phyloP scores from a whole-genome alignment of 2,797 vertebrate genomes.

The Florisuga fusca region DNA sequence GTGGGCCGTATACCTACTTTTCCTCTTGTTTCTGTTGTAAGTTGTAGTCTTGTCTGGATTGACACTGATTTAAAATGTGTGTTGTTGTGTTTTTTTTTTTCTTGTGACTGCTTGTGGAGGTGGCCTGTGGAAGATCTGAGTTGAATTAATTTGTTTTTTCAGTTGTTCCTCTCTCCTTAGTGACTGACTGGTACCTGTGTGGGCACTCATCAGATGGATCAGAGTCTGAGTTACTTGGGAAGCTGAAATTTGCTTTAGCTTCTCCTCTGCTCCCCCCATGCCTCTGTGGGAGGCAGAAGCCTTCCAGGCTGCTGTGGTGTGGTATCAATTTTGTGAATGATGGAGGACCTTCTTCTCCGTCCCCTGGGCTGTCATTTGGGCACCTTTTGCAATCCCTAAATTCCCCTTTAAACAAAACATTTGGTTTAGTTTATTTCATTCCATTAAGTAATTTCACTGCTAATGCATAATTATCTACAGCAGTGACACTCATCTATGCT shows the following conservation, averaged over 20 bases:
- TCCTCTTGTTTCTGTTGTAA: not conserved
- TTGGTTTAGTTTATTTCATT: slow-evolving; percentile 66
- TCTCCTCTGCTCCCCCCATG: not conserved
- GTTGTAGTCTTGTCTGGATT: not conserved
- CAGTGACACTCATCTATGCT: slow-evolving; percentile 54
- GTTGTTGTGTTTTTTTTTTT: not conserved
- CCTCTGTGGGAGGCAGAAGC: not conserved
- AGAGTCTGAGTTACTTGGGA: not conserved
- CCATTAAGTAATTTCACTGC: slow-evolving; percentile 59
- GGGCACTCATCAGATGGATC: not conserved
- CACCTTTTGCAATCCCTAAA: slow-evolving; percentile 44
- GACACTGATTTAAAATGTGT: not conserved
- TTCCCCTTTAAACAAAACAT: slow-evolving; percentile 60
- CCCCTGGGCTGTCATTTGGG: slow-evolving; percentile 14
- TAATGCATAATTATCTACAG: slow-evolving; percentile 67
- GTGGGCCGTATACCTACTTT: not conserved
- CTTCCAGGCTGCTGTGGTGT: not conserved
- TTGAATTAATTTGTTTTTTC: not conserved
- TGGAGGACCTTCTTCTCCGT: not conserved
- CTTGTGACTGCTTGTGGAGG: not conserved
- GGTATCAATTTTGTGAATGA: not conserved
- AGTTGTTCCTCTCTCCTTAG: not conserved
- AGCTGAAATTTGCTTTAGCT: not conserved
- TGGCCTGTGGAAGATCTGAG: not conserved
- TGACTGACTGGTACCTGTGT: not conserved